These are phyloP conservation scores for Corythornis leucogaster DNA, from an alignment of 2,797 vertebrate species.

Conservation along the genomic window DNA sequence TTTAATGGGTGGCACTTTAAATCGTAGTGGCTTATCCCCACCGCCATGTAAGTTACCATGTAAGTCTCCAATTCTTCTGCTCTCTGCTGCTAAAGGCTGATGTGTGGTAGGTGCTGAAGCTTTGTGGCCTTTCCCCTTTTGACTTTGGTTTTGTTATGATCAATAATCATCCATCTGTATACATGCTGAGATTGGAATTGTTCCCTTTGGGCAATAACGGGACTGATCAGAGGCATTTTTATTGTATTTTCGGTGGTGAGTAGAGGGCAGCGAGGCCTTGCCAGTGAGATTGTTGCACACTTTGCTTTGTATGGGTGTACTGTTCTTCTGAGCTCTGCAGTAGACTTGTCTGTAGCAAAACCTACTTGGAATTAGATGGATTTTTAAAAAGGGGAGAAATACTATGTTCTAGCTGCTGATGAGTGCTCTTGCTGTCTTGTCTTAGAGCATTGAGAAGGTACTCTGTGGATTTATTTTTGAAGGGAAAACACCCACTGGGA, in stretches of 20 bases:
- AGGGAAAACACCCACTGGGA: not conserved
- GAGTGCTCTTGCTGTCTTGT: constrained; percentile 53
- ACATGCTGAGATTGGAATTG: constrained; percentile 53
- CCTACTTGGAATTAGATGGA: constrained; percentile 9
- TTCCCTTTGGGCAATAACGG: constrained; percentile 49
- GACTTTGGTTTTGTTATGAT: constrained; percentile 62
- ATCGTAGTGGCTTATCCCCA: constrained; percentile 95
- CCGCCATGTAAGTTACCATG: constrained; percentile 97
- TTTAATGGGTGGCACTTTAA: constrained; percentile 96
- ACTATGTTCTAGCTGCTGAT: not conserved
- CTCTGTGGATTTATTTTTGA: constrained; percentile 54
- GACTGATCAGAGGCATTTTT: constrained; percentile 54
- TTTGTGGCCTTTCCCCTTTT: constrained; percentile 68
- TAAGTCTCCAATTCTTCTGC: constrained; percentile 82
- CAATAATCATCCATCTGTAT: constrained; percentile 50
- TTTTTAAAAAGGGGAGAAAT: constrained; percentile 15
- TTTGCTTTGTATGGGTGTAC: constrained; percentile 55
- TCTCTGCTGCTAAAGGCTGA: constrained; percentile 73
- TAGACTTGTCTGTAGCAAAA: constrained; percentile 45
- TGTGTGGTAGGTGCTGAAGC: constrained; percentile 75
- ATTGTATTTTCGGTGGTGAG: constrained; percentile 32
- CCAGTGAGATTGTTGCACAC: constrained; percentile 42
- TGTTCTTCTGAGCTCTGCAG: constrained; percentile 55
- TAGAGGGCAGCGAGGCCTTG: constrained; percentile 50
- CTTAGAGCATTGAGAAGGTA: constrained; percentile 56